Percentiles rank a stretch among this genome's conserved stretches.
Evolutionary conservation across 2,797 vertebrate species (phyloP).

Genomic region (Channallabes apus): DNA sequence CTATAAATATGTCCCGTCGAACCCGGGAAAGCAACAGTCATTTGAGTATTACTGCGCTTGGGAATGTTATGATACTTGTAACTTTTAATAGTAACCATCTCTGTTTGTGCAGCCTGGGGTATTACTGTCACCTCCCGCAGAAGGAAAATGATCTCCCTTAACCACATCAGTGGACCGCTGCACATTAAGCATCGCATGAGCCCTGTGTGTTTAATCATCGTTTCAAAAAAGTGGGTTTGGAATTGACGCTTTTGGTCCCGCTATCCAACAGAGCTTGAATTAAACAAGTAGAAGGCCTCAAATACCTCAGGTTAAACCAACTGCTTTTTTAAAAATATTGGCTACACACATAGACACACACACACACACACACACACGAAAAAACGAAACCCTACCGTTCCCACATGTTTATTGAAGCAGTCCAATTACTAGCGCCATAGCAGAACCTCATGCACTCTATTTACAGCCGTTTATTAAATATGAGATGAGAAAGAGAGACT

Average conservation of each 20-base stretch:
- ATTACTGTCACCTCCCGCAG: conserved; percentile 45
- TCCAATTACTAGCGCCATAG: conserved; percentile 49
- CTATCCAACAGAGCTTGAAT: conserved; percentile 40
- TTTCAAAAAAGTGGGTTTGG: conserved; percentile 50
- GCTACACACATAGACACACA: neutral
- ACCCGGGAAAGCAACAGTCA: conserved; percentile 40
- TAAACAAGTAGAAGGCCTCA: conserved; percentile 51
- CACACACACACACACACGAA: too few relatives aligned
- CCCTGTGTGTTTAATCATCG: conserved; percentile 46
- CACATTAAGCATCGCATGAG: conserved; percentile 16
- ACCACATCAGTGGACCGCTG: conserved; percentile 41
- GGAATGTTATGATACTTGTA: conserved; percentile 53
- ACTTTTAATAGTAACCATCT: conserved; percentile 50
- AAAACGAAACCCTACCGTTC: conserved; percentile 28
- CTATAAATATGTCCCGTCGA: conserved; percentile 52
- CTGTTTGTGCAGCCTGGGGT: conserved; percentile 46
- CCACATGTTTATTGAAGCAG: conserved; percentile 54
- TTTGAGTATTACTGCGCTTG: conserved; percentile 38
- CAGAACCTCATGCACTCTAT: conserved; percentile 43
- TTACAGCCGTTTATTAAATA: conserved; percentile 55
- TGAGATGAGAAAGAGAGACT: conserved; percentile 36
- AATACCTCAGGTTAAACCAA: conserved; percentile 50
- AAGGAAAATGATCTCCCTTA: conserved; percentile 41
- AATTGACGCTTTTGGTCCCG: conserved; percentile 22
- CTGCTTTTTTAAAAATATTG: conserved; percentile 51